phyloP scores from a whole-genome alignment of 2,113 vertebrate genomes.

The Orthonyx spaldingii region DNA sequence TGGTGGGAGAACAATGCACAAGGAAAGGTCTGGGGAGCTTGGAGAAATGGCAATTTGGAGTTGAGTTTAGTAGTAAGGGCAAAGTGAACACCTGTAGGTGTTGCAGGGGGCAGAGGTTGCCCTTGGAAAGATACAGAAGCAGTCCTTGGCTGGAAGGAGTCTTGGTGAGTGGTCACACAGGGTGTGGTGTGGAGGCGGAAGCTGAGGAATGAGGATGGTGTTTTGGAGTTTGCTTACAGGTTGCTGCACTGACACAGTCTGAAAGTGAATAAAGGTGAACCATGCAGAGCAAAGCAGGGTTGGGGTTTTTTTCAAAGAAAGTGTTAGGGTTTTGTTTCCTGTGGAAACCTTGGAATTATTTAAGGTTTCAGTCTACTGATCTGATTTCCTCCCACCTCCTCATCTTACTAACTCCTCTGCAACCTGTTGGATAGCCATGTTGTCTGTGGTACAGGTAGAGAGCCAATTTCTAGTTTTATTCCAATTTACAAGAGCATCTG shows the following conservation, averaged over 20 bases:
- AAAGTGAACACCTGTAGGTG: background rate
- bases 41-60: background rate
- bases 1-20: background rate
- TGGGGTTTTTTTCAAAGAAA: background rate
- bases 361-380: background rate
- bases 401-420: background rate
- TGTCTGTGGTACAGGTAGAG: background rate
- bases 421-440: background rate
- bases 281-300: background rate
- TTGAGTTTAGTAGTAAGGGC: background rate
- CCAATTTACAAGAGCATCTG: background rate
- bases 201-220: background rate
- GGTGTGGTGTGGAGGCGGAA: background rate
- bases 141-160: background rate
- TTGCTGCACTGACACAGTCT: background rate
- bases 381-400: background rate
- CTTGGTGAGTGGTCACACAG: fast-evolving
- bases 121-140: fast-evolving
- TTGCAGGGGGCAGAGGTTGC: background rate
- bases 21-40: background rate
- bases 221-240: background rate
- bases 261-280: background rate
- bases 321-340: background rate
- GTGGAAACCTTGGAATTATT: background rate
- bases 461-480: background rate